Base-by-base conservation (phyloP, 2,113 vertebrate species). In the Phrynocephalus versicolor region DNA sequence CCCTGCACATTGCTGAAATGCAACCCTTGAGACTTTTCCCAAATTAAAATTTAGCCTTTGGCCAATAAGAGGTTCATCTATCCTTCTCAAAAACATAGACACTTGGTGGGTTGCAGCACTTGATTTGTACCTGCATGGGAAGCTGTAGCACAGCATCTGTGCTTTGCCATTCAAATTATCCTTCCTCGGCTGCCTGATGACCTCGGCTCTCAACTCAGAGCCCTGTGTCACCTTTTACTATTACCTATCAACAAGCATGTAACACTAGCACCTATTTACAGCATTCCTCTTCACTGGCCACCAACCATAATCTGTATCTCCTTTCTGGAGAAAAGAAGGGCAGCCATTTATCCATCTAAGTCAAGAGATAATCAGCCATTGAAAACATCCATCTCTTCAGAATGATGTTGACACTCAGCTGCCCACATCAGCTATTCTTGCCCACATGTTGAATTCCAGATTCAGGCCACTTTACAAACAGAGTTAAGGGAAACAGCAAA, bases 381-480 rank as follows among this genome's bases (percentile, higher is more conserved):
- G n/a, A 35, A 13, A 25, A 2, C 14, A 16, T 1, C 16, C 81
- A 58, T 67, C 51, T 85, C 39, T 16, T 51, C 33, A 82, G 45
- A 60, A 79, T 70, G 15, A 7, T 16, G 5, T 1, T 80, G 83
- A 76, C 81, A 23, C 4, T 77, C 13, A 60, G 7, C 45, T 1
- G 37, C 23, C 3, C 76, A 39, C 21, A 51, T 15, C 72, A 76
- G 71, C 65, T 55, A 81, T 19, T 6, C 88, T 82, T 18, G 0
- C 71, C n/a, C 87, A 74, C 1, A 35, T 64, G 27, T 60, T 85
- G 62, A 88, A 80, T 70, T 71, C 89, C 74, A 78, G 65, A 57
- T 21, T 14, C 7, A 55, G 18, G 30, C 78, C 35, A 83, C 0
- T 14, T 30, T 90, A 62, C 71, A 64, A 72, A 30, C 3, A 35